Conservation (phyloP, 1,140 invertebrate genomes). For the Micrasema longulum region DNA sequence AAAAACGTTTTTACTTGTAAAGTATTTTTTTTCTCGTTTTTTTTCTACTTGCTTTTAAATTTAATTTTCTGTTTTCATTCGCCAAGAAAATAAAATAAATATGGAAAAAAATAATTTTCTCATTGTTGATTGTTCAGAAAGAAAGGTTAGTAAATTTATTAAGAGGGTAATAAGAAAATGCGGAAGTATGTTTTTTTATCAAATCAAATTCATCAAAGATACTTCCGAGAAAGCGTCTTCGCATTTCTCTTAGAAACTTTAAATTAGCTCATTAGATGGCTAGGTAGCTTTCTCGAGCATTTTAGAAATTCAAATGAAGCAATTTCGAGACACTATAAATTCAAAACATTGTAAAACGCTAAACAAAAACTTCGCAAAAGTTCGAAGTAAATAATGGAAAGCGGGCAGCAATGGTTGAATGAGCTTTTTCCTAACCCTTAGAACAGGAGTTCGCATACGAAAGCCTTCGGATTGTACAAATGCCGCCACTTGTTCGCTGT, state of each 20-base stretch:
- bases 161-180: no score
- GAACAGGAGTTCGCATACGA: constrained; percentile 19
- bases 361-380: constrained; percentile 27
- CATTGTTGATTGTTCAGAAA: no score
- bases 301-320: constrained; percentile 25
- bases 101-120: no score
- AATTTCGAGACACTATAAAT: constrained; percentile 32
- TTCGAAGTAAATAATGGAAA: constrained; percentile 30
- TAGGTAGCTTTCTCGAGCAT: not conserved
- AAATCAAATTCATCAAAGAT: no score
- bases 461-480: constrained; percentile 26
- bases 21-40: no score
- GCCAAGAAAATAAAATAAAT: no score
- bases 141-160: no score
- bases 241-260: not conserved
- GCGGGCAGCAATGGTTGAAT: constrained; percentile 28
- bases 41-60: no score
- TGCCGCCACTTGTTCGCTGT: constrained; percentile 25
- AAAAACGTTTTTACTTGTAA: no score
- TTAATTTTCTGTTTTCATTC: no score
- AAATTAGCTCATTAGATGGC: constrained; percentile 6
- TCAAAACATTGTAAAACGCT: constrained; percentile 19
- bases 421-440: constrained; percentile 33
- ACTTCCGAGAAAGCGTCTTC: no score
- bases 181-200: no score